Evolutionary conservation across 2,888 invertebrate species (phyloP).

Genomic region (Brachyopa scutellaris): DNA sequence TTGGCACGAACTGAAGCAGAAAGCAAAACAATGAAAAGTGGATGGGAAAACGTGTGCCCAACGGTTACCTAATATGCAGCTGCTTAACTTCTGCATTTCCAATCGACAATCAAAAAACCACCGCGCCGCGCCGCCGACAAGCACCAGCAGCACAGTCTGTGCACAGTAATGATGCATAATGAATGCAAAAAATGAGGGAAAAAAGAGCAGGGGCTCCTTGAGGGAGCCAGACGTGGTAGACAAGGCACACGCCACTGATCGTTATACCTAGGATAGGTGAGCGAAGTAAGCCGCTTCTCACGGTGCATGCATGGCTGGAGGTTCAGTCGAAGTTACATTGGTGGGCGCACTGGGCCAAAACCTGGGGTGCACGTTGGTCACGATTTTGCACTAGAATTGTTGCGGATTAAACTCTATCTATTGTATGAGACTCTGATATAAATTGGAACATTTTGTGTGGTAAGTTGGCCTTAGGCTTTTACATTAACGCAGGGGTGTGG

Average conservation of each 20-base stretch:
- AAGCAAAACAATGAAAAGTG: too few relatives aligned
- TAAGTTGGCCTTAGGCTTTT: constrained; percentile 53
- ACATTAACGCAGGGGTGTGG: constrained; percentile 28
- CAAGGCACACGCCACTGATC: constrained; percentile 63
- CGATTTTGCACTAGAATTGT: constrained; percentile 48
- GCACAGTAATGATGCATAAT: constrained; percentile 56
- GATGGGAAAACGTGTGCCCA: constrained; percentile 29
- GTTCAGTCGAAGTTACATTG: constrained; percentile 25
- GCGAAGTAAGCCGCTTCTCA: constrained; percentile 63
- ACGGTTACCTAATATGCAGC: constrained; percentile 49
- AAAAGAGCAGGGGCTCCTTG: neutral
- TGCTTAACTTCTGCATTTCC: constrained; percentile 46
- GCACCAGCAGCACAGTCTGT: constrained; percentile 1
- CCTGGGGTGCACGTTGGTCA: constrained; percentile 60
- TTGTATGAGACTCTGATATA: constrained; percentile 2
- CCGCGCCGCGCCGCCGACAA: too few relatives aligned
- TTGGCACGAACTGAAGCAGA: constrained; percentile 54
- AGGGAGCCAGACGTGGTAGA: constrained; percentile 4
- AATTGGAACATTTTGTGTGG: constrained; percentile 53
- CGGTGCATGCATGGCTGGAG: constrained; percentile 35
- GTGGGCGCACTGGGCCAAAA: constrained; percentile 41
- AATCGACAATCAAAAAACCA: constrained; percentile 39
- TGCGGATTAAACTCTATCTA: constrained; percentile 18
- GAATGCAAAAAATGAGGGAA: neutral
- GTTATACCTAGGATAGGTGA: constrained; percentile 24